phyloP scores from a whole-genome alignment of 2,113 vertebrate species.

The human (Homo sapiens) region DNA sequence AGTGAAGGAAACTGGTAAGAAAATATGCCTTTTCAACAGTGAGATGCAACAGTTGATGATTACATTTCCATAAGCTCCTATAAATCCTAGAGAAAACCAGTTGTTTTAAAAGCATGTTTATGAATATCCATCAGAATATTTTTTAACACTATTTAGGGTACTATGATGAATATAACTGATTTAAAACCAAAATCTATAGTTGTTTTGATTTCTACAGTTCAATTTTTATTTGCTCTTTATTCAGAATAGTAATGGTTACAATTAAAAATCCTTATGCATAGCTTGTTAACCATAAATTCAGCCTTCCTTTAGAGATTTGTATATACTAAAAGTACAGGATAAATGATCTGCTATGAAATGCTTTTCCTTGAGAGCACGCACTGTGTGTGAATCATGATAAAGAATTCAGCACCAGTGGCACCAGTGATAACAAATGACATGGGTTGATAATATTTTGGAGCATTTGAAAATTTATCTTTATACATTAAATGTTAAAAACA shows the following conservation, averaged over 20 bases:
- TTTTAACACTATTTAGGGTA: slow-evolving; percentile 37
- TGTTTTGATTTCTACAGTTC: slow-evolving; percentile 45
- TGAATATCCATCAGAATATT: slow-evolving; percentile 68
- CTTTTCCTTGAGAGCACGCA: not conserved
- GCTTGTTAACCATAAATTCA: slow-evolving; percentile 41
- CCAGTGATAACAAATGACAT: slow-evolving; percentile 49
- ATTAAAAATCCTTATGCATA: slow-evolving; percentile 36
- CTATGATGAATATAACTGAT: slow-evolving; percentile 9
- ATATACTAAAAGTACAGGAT: not conserved
- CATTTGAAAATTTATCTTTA: slow-evolving; percentile 55
- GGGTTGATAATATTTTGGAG: slow-evolving; percentile 36
- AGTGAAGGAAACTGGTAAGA: not conserved
- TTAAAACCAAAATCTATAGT: slow-evolving; percentile 56
- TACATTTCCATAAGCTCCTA: slow-evolving; percentile 44
- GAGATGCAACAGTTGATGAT: slow-evolving; percentile 45
- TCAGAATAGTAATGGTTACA: slow-evolving; percentile 22
- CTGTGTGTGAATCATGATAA: slow-evolving; percentile 48
- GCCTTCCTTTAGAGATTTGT: not conserved
- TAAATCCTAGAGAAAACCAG: slow-evolving; percentile 47
- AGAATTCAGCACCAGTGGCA: slow-evolving; percentile 21
- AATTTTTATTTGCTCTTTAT: slow-evolving; percentile 55
- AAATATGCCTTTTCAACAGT: not conserved
- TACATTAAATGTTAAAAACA: slow-evolving; percentile 44
- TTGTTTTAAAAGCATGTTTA: slow-evolving; percentile 61
- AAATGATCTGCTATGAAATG: slow-evolving; percentile 38